Evolutionary conservation across 2,797 vertebrate genomes (phyloP).

Genomic region (Novumbra hubbsi): DNA sequence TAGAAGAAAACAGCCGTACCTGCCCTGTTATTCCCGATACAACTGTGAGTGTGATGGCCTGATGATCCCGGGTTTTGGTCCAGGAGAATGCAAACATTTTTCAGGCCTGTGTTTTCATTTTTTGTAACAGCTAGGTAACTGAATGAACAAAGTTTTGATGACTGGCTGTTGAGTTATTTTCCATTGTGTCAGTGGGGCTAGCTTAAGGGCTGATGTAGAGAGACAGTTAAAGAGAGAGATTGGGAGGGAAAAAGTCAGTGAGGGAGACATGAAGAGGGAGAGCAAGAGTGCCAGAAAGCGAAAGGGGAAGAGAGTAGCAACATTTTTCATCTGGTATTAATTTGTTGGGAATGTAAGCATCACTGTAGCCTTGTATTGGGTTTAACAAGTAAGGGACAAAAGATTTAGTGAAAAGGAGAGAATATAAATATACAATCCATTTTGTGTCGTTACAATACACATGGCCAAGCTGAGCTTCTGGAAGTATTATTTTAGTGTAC

Average conservation of each 20-base stretch:
- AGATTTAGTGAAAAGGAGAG: slow-evolving; percentile 4
- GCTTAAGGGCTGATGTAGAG: slow-evolving; percentile 42
- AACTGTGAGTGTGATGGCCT: not conserved
- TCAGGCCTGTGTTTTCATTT: slow-evolving; percentile 67
- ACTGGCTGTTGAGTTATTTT: slow-evolving; percentile 61
- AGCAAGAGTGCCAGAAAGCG: not conserved
- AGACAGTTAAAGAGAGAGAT: slow-evolving; percentile 12
- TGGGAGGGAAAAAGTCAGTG: not conserved
- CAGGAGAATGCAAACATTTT: slow-evolving; percentile 53
- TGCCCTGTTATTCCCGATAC: too few relatives aligned
- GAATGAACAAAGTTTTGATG: slow-evolving; percentile 66
- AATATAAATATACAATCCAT: too few relatives aligned
- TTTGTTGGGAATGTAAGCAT: slow-evolving; percentile 56
- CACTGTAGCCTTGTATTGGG: slow-evolving; percentile 18
- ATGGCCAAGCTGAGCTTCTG: too few relatives aligned
- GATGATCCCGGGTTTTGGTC: slow-evolving; percentile 27
- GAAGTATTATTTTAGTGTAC: too few relatives aligned
- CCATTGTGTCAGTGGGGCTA: slow-evolving; percentile 67
- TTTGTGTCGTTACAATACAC: too few relatives aligned
- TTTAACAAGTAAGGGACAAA: slow-evolving; percentile 33
- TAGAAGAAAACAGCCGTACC: too few relatives aligned
- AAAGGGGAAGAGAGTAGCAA: slow-evolving; percentile 20
- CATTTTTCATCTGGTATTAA: slow-evolving; percentile 63
- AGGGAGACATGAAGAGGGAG: too few relatives aligned
- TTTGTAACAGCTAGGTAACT: slow-evolving; percentile 50